Base-by-base conservation (phyloP, 2,797 vertebrate species). In the Alcedo atthis region DNA sequence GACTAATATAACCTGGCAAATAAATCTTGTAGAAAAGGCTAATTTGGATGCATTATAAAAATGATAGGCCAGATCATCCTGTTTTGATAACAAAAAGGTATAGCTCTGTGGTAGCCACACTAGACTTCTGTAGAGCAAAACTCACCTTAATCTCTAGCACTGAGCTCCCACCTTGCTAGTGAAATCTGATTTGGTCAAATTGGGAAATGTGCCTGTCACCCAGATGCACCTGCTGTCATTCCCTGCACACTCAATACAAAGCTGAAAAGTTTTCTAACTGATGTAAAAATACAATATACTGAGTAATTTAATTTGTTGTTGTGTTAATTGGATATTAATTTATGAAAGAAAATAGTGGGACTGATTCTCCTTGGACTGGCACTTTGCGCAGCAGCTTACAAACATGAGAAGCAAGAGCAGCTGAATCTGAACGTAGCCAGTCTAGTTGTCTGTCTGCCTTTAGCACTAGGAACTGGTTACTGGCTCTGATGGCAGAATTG, bases 261-360 rank as follows among this genome's bases (percentile, higher is more conserved):
- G 54, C 81, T 58, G 55, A 69, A 61, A 73, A 40, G 40, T 61
- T 67, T 93, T 77, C 66, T 80, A 80, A 16, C 32, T 59, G 82
- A 62, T 80, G 85, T 87, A 28, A 35, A 69, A 61, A 33, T 57
- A 17, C 8, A 43, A 78, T 88, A 42, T 19, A 32, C 49, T 6
- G 53, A 63, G 67, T 88, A 76, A 91, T 85, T 95, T 90, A 61
- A 78, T 85, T 77, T 94, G 45, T 71, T 86, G 71, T 69, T 83
- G 48, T 83, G 89, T 95, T 96, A 89, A 97, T 95, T 94, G 92
- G 94, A 58, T 59, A 45, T 97, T 96, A 95, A 97, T 98, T 97
- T 78, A 85, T 91, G 85, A 88, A 94, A 96, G 93, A 94, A 94
- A 96, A 96, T 82, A 71, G 24, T 0, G 77, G 89, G 78, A 45